phyloP scores from a whole-genome alignment of 2,797 vertebrate species.

The Lepus townsendii region DNA sequence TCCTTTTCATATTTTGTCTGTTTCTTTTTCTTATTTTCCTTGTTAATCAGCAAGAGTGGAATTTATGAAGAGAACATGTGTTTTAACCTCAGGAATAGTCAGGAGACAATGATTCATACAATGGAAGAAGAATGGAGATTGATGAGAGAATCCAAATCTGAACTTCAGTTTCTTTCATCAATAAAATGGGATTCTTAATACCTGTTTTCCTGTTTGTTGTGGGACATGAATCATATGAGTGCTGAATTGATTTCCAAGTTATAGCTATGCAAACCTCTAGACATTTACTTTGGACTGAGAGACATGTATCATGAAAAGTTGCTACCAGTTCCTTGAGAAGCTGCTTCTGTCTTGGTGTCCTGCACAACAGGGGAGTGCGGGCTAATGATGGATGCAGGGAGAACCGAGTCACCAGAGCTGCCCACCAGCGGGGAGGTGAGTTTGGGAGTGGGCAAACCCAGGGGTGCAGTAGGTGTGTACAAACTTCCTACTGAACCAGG shows the following conservation, averaged over 20 bases:
- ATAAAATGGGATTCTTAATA: neutral
- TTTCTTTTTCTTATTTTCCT: neutral
- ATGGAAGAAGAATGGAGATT: neutral
- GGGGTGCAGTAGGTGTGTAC: neutral
- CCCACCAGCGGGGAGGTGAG: neutral
- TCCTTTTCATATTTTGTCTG: neutral
- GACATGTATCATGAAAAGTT: neutral
- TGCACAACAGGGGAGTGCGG: neutral
- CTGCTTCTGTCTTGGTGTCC: neutral
- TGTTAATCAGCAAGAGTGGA: neutral
- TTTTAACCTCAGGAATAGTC: neutral
- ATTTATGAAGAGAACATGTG: neutral
- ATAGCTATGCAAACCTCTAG: neutral
- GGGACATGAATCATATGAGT: neutral
- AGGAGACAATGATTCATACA: neutral
- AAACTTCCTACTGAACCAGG: neutral
- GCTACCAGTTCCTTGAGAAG: neutral
- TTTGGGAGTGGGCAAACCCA: neutral
- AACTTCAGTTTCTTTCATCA: slow-evolving; percentile 11
- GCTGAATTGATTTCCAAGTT: neutral
- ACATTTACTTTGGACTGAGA: neutral
- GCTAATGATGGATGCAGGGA: neutral
- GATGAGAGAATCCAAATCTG: neutral
- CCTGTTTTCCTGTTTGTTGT: neutral
- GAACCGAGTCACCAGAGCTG: neutral